A percentile compares a stretch with the other conserved stretches of the same genome.
Evolutionary conservation across 2,797 vertebrate species (phyloP).

Genomic region (Capromys pilorides): DNA sequence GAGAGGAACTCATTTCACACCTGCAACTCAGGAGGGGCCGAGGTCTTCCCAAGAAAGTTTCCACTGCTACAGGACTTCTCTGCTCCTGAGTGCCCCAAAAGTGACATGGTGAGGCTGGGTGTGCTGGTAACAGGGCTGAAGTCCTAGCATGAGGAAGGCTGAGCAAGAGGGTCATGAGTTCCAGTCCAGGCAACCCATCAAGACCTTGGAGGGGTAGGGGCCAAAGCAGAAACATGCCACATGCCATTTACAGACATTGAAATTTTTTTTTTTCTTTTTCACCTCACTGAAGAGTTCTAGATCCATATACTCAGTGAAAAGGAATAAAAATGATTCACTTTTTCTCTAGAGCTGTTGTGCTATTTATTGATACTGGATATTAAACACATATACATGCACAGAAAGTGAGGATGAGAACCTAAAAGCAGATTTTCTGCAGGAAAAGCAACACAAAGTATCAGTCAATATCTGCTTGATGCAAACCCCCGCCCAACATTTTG

Average conservation of each 20-base stretch:
- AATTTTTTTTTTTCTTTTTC: not conserved
- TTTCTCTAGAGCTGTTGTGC: not conserved
- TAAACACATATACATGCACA: not conserved
- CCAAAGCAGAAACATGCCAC: not conserved
- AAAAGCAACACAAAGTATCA: constrained; percentile 12
- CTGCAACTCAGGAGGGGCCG: not conserved
- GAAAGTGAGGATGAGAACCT: not conserved
- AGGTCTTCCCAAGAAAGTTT: not conserved
- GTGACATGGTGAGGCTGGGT: not conserved
- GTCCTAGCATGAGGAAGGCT: not conserved
- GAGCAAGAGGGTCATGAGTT: not conserved
- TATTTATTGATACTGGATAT: constrained; percentile 18
- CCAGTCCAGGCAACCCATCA: too few relatives aligned
- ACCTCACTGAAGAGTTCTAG: not conserved
- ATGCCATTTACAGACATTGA: not conserved
- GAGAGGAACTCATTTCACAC: not conserved
- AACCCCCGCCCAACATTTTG: not conserved
- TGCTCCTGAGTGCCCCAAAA: not conserved
- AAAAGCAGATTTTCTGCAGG: not conserved
- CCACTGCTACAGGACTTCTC: rapidly evolving
- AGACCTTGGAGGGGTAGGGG: not conserved
- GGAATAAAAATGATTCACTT: not conserved
- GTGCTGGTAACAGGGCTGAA: not conserved
- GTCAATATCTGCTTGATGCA: constrained; percentile 12
- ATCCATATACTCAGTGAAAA: not conserved